Evolutionary conservation across 1,140 invertebrate genomes (phyloP), one percentile per base, ranked within the genome.

Genomic region (Atta cephalotes): DNA sequence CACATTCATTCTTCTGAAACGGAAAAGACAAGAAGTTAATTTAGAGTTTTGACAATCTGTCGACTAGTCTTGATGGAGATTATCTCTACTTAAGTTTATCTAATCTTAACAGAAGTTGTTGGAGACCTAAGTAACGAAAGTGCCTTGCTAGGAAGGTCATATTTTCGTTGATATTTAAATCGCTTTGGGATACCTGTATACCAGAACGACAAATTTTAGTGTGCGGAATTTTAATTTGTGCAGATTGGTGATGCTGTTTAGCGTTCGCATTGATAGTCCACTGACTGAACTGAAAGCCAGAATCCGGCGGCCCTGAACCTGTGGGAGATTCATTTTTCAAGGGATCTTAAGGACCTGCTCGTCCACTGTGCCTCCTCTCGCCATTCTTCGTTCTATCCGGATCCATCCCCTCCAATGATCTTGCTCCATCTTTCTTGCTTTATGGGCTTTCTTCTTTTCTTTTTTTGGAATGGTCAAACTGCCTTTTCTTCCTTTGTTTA

Each of bases 301-400:
- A 66, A 14, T 62, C 79, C n/a, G 72, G 25, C 71, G 87, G 76
- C 82, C 88, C 91, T 91, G 89, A 87, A 89, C 81, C 81, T 90
- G 85, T 89, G 58, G 85, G 85, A 90, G 92, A 92, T 92, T 93
- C 92, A 93, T 93, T 93, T 92, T 92, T 93, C 92, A 92, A 92
- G 89, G 86, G 90, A 92, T 88, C 89, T 82, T 92, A 92, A 92
- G 92, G 92, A 92, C 91, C 92, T 92, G 89, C 84, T 92, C 74
- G 90, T 90, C 77, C 89, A 70, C 82, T 92, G 82, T 86, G 58
- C 25, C 45, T 63, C 68, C 45, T 31, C 4, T 25, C 35, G 58
- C 25, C 9, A n/a, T 58, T 58, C 77, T 53, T 62, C 71, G 49
- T 31, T 21, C 80, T 14, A 18, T 56, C 77, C 49, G 7, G 16